A percentile compares a stretch with the other conserved stretches of the same genome.
Conservation (phyloP, 2,888 invertebrate species). For the Cosmopolites sordidus region DNA sequence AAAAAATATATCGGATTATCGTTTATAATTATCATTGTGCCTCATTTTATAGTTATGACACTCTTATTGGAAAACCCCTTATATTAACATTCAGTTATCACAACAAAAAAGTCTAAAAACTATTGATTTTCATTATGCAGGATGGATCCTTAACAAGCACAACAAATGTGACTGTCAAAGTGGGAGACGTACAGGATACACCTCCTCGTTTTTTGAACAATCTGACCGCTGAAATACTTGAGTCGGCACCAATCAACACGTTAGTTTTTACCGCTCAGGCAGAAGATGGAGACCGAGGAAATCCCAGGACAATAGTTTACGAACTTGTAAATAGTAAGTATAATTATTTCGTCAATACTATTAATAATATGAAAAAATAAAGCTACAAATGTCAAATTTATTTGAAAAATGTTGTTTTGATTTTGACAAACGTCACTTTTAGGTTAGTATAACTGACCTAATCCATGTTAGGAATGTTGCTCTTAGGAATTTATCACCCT, state of each 20-base stretch:
- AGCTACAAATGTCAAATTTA: no score
- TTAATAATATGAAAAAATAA: no score
- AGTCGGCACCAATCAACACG: conserved; percentile 80
- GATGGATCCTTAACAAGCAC: conserved; percentile 74
- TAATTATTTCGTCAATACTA: no score
- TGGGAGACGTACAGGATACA: conserved; percentile 81
- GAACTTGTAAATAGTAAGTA: conserved; percentile 75
- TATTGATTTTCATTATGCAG: conserved; percentile 47
- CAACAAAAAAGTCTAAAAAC: conserved; percentile 10
- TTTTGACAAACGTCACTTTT: no score
- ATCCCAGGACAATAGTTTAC: conserved; percentile 72
- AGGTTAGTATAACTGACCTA: no score
- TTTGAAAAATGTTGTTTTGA: no score
- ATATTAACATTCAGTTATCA: no score
- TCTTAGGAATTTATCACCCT: no score
- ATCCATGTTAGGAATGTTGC: no score
- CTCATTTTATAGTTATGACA: no score
- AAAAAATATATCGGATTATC: background rate
- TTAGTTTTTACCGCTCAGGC: conserved; percentile 75
- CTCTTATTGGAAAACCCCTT: no score
- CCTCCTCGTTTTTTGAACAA: conserved; percentile 81
- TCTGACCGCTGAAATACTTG: conserved; percentile 71
- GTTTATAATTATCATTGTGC: no score
- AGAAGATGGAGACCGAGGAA: conserved; percentile 78
- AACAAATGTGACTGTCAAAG: conserved; percentile 71